Evolutionary conservation across 2,113 vertebrate genomes (phyloP).

Genomic region (Plecturocebus donacophilus): DNA sequence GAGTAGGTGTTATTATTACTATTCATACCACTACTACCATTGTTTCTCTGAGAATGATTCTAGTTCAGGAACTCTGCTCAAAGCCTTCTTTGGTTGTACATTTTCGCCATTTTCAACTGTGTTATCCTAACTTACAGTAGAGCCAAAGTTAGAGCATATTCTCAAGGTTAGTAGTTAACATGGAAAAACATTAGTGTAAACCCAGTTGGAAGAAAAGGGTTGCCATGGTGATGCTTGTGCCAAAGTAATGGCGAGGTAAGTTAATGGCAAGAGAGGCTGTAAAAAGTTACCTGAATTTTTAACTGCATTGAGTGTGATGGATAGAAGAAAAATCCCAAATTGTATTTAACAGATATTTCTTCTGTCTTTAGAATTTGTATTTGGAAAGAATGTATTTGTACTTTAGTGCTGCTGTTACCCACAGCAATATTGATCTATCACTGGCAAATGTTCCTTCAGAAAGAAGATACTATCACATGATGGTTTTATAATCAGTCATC

Average conservation of each 20-base stretch:
- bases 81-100: not conserved
- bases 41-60: not conserved
- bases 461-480: not conserved
- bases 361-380: conserved; percentile 57
- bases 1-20: not conserved
- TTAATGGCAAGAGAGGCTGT: conserved; percentile 65
- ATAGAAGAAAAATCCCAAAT: conserved; percentile 58
- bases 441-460: not conserved
- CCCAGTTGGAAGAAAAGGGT: conserved; percentile 73
- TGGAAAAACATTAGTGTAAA: conserved; percentile 53
- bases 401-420: not conserved
- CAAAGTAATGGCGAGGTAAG: conserved; percentile 65
- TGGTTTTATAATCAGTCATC: not conserved
- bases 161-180: conserved; percentile 53
- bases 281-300: conserved; percentile 65
- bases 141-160: not conserved
- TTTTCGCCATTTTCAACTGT: not conserved
- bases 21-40: fast-evolving
- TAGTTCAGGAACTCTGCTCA: not conserved
- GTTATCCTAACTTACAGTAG: conserved; percentile 9
- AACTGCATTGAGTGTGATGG: conserved; percentile 61
- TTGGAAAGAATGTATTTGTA: conserved; percentile 36
- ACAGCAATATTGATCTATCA: not conserved
- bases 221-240: conserved; percentile 73
- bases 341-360: conserved; percentile 61